Percentiles rank a stretch among this genome's conserved stretches.
phyloP scores from a whole-genome alignment of 2,113 vertebrate species.

The Poeciliopsis prolifica region DNA sequence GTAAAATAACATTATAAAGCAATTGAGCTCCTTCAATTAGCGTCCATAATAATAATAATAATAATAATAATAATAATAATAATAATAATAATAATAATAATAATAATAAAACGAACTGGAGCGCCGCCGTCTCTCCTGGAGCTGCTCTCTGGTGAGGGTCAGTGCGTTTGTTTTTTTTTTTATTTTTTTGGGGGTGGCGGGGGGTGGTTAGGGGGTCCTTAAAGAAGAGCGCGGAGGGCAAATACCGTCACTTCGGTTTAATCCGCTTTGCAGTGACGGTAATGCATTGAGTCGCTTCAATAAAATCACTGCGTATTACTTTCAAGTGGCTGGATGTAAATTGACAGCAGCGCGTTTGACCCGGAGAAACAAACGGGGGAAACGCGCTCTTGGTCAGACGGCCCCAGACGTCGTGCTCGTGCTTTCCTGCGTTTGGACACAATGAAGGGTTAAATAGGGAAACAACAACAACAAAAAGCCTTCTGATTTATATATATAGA shows the following conservation, averaged over 20 bases:
- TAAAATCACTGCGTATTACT: slow-evolving; percentile 72
- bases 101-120: slow-evolving; percentile 44
- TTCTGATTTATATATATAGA: too few species aligned
- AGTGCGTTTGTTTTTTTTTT: slow-evolving; percentile 37
- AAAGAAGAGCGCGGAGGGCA: slow-evolving; percentile 52
- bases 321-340: slow-evolving; percentile 48
- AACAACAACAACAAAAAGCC: background rate
- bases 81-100: too few species aligned
- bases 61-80: slow-evolving; percentile 58
- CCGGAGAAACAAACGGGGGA: slow-evolving; percentile 24
- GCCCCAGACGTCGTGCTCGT: slow-evolving; percentile 13
- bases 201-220: slow-evolving; percentile 14
- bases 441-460: slow-evolving; percentile 1
- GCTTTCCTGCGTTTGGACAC: slow-evolving; percentile 1
- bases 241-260: slow-evolving; percentile 67
- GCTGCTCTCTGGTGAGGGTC: slow-evolving; percentile 63
- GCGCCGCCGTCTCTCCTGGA: slow-evolving; percentile 68
- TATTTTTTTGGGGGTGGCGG: too few species aligned
- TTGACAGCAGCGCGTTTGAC: slow-evolving; percentile 50
- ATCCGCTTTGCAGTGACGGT: slow-evolving; percentile 67
- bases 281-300: slow-evolving; percentile 65
- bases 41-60: slow-evolving; percentile 44
- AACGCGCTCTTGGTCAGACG: slow-evolving; percentile 12
- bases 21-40: slow-evolving; percentile 81
- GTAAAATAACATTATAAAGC: slow-evolving; percentile 80